These are phyloP conservation scores for Hemibagrus guttatus DNA, from an alignment of 2,797 vertebrate genomes.

Conservation along the genomic window DNA sequence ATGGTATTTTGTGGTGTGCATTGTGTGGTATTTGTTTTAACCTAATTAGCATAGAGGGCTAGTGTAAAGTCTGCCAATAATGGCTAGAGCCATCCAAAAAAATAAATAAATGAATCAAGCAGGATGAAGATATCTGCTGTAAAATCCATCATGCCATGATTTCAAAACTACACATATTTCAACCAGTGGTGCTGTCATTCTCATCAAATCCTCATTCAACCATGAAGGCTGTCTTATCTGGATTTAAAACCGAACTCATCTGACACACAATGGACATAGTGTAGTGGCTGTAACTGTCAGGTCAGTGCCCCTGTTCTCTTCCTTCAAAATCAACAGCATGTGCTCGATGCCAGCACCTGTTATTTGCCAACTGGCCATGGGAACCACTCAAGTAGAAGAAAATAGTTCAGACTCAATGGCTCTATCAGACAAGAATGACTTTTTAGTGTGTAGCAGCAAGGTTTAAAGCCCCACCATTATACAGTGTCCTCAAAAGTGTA, in stretches of 20 bases:
- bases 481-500: background rate
- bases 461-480: background rate
- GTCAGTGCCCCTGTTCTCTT: slow-evolving; percentile 65
- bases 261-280: slow-evolving; percentile 54
- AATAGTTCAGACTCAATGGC: slow-evolving; percentile 1
- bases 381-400: slow-evolving; percentile 57
- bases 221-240: background rate
- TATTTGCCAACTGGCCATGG: slow-evolving; percentile 76
- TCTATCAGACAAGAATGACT: slow-evolving; percentile 22
- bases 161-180: background rate
- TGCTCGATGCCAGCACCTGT: slow-evolving; percentile 71
- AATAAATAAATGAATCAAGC: background rate
- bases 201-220: background rate
- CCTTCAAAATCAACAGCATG: slow-evolving; percentile 66
- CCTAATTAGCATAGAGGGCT: background rate
- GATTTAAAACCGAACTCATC: slow-evolving; percentile 25
- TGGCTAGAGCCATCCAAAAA: background rate
- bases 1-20: too few species aligned
- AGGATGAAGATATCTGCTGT: background rate
- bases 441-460: background rate
- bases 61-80: background rate
- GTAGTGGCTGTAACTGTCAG: slow-evolving; percentile 59
- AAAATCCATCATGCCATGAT: background rate
- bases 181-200: background rate
- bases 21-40: slow-evolving; percentile 33